phyloP scores from a whole-genome alignment of 2,113 vertebrate genomes.

The Planiliza haematocheilus region DNA sequence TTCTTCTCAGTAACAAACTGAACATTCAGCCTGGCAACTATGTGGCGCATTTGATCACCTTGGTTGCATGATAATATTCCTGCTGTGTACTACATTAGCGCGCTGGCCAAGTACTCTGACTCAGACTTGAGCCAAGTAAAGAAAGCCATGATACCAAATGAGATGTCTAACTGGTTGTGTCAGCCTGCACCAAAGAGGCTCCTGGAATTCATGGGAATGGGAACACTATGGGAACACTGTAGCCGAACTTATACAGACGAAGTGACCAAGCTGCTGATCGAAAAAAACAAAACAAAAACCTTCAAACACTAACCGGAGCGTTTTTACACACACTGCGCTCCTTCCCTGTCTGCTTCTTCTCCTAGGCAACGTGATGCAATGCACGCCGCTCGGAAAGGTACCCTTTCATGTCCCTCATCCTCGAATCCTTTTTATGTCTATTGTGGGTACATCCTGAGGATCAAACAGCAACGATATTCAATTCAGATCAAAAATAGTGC shows the following conservation, averaged over 20 bases:
- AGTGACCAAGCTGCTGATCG: neutral
- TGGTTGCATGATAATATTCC: conserved; percentile 8
- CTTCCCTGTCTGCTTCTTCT: conserved; percentile 46
- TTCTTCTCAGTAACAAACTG: neutral
- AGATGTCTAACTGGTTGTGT: conserved; percentile 32
- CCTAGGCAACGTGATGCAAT: conserved; percentile 46
- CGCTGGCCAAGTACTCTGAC: conserved; percentile 20
- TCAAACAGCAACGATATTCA: conserved; percentile 56
- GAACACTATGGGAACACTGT: neutral
- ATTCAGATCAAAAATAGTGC: conserved; percentile 57
- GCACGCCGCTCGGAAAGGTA: conserved; percentile 39
- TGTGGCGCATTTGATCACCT: conserved; percentile 17
- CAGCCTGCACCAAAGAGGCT: conserved; percentile 19
- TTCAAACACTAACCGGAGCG: neutral
- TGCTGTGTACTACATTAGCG: conserved; percentile 29
- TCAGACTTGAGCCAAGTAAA: conserved; percentile 58
- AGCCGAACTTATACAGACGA: too few species aligned
- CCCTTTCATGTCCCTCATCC: conserved; percentile 68
- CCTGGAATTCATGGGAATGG: conserved; percentile 24
- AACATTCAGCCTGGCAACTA: neutral
- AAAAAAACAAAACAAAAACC: neutral
- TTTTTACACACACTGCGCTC: conserved; percentile 33
- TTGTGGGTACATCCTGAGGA: conserved; percentile 46
- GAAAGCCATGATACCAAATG: conserved; percentile 37
- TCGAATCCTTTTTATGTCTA: conserved; percentile 59